Evolutionary conservation across 2,888 invertebrate species (phyloP), one percentile per base, ranked within the genome.

Genomic region (Arctia plantaginis): DNA sequence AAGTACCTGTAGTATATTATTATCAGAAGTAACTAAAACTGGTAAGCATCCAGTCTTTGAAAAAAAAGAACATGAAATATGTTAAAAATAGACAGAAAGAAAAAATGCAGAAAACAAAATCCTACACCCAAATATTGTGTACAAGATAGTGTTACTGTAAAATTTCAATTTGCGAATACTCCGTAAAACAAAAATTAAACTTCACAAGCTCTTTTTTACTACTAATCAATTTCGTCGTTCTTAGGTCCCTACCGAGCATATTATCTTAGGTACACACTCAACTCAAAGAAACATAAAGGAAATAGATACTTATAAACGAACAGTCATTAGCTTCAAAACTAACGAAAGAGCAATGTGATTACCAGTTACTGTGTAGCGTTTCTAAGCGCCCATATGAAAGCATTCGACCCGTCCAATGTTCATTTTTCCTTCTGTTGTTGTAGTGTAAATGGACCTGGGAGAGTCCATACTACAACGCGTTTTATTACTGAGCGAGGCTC

Each of bases 401-500:
- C 51, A 35, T 18, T 20, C 33, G 13, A 66, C 51, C 66, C 66
- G 65, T 51, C 35, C 65, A 13, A 18, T 18, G 51, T 66, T 13
- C 71, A 44, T 51, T 71, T 71, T 66, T 44, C 64, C 41, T 71
- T 27, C 64, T 44, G 15, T 62, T 13, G 27, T 35, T 62, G 23
- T 23, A 70, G 20, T 13, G n/a, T 71, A 55, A 27, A 39, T 72
- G 66, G 12, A 27, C 39, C 33, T 41, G n/a, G 66, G 55, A 35
- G 39, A 66, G 35, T 65, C 47, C 30, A 35, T 39, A 55, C 41
- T 51, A 51, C 66, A 55, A 27, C 51, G 41, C 66, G 33, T 72
- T 71, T 71, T 72, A 72, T 66, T 66, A 55, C 71, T 55, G 35
- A 47, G 33, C 66, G 18, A 41, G 27, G 30, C 71, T 71, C 51